Evolutionary conservation across 2,888 invertebrate genomes (phyloP), one percentile per base, ranked within the genome.

Genomic region (Dicranocentrus wangi): DNA sequence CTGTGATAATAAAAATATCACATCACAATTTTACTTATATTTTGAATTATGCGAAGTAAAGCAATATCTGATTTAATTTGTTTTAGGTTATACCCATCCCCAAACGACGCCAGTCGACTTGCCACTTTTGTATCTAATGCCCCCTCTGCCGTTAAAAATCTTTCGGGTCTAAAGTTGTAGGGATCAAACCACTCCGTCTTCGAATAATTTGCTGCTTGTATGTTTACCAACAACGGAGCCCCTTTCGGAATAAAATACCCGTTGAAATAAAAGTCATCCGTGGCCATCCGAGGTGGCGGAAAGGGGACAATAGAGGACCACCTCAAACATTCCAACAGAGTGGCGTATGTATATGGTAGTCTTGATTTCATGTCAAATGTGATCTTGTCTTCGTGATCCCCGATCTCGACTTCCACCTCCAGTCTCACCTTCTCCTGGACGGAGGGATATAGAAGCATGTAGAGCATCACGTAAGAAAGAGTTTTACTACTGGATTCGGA

Each of bases 391-490:
- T 32, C 32, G 3, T n/a, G n/a, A n/a, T 19, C 32, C 17, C 17
- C 32, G n/a, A 61, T 19, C 8, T 17, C 19, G 2, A 10, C 15
- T 2, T 61, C 47, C 27, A 72, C 27, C 27, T 72, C 72, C 0
- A 15, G 17, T n/a, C 43, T 47, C 0, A 72, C 28, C 13, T 72
- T 72, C 15, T 61, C 28, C 21, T 72, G 72, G 1, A 72, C 32
- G 7, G 47, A 23, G 1, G 42, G 72, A 27, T 61, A 17, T 19
- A 72, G 2, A 1, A 72, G 43, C 51, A 72, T 61, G 47, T 51
- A 72, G 1, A 72, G n/a, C 60, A 72, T 61, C 7, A 47, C 25
- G n/a, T 61, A 72, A 7, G n/a, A 19, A 8, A 72, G n/a, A 7
- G 72, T 72, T 21, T 25, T 47, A 15, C 19, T 10, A 19, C 39